Base-by-base conservation (phyloP, 2,888 invertebrate species). In the Pterostichus niger region DNA sequence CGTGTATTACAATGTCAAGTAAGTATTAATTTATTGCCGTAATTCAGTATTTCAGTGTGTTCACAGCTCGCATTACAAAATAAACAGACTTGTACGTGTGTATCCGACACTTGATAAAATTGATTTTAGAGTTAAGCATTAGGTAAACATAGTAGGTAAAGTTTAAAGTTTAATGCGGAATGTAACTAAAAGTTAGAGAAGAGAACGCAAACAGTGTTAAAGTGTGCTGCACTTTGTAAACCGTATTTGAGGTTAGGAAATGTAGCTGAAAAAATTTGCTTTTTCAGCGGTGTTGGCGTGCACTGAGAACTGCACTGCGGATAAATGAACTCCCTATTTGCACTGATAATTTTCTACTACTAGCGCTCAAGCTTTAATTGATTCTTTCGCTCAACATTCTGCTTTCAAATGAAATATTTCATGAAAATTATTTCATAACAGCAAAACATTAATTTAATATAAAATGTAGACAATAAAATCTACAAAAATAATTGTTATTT, bases 61-160 rank as follows among this genome's bases (percentile, higher is more conserved):
- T 52, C 52, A 31, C 15, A 75, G 75, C 31, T 75, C 75, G 52
- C 31, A 52, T 75, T 75, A 52, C 52, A 49, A 49, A 52, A 75
- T 75, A 75, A 75, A 75, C 75, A 75, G 31, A 31, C 75, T 13
- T 49, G 33, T 75, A 52, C 75, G 52, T 75, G 52, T 31, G 52
- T 75, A 49, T 31, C 75, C 75, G 52, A 75, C 75, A 75, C 75
- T 75, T 75, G 75, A 75, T 75, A 75, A 75, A 75, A 75, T 75
- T 75, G 75, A 75, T 75, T 75, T 52, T 24, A 15, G 52, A 75
- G 75, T 52, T 75, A 75, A 75, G 33, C 31, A 75, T 75, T 75
- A 49, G 31, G 52, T 52, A 49, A 75, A 75, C 52, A 75, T 49
- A 52, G 17, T 24, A 31, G 9, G 75, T 52, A 52, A 75, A 75